Evolutionary conservation across 1,140 invertebrate species (phyloP).

Genomic region (Ruditapes philippinarum): DNA sequence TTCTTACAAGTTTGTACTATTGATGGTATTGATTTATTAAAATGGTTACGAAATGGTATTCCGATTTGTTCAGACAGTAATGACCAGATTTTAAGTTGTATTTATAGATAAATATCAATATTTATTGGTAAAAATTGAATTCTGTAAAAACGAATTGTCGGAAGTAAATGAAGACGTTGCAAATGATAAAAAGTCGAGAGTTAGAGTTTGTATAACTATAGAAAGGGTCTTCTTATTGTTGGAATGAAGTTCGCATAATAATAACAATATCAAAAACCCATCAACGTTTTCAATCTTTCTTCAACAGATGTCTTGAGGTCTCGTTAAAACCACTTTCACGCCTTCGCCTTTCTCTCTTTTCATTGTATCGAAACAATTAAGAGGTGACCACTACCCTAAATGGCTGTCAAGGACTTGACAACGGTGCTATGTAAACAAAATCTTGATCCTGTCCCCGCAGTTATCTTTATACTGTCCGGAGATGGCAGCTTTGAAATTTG

Average conservation of each 20-base stretch:
- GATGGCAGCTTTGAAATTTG: constrained; percentile 3
- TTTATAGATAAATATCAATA: too few species aligned
- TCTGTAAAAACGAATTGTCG: too few species aligned
- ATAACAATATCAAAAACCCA: constrained; percentile 30
- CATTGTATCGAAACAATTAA: background rate
- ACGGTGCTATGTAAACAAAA: constrained; percentile 42
- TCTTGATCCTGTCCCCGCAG: constrained; percentile 1
- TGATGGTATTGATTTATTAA: background rate
- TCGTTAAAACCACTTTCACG: constrained; percentile 26
- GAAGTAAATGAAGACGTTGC: too few species aligned
- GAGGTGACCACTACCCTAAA: constrained; percentile 1
- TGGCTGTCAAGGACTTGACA: constrained; percentile 3
- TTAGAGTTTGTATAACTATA: too few species aligned
- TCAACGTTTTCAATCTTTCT: background rate
- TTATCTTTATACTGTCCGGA: constrained; percentile 13
- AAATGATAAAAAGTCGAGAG: too few species aligned
- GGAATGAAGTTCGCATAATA: background rate
- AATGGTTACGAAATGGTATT: background rate
- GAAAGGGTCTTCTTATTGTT: background rate
- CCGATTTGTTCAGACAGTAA: too few species aligned
- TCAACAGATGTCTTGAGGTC: constrained; percentile 28
- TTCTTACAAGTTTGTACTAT: background rate
- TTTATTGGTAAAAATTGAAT: too few species aligned
- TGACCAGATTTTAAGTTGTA: too few species aligned
- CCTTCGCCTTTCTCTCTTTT: constrained; percentile 22